Conservation (phyloP, 2,888 invertebrate species). For the Eumerus sabulonum region DNA sequence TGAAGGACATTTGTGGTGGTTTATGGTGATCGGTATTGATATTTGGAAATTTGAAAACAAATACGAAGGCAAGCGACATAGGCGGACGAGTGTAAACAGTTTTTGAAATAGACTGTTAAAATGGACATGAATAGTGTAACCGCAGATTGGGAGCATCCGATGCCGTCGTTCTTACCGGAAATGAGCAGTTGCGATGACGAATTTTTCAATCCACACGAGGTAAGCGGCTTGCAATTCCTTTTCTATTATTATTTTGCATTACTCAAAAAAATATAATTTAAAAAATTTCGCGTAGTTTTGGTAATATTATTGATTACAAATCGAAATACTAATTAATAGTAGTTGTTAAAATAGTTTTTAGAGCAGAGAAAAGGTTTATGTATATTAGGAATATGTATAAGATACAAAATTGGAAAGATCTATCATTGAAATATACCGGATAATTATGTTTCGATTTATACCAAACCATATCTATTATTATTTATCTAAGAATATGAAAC, state of each 20-base stretch:
- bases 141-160: constrained; percentile 83
- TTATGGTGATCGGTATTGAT: constrained; percentile 39
- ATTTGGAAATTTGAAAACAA: constrained; percentile 44
- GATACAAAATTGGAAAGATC: too few relatives aligned
- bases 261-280: not conserved
- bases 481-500: too few relatives aligned
- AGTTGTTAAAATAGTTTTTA: too few relatives aligned
- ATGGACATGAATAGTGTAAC: constrained; percentile 71
- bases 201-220: constrained; percentile 82
- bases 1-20: constrained; percentile 7
- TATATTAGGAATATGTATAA: too few relatives aligned
- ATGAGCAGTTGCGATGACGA: constrained; percentile 82
- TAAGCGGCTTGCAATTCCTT: constrained; percentile 76
- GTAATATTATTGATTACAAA: too few relatives aligned
- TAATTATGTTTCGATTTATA: too few relatives aligned
- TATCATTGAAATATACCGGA: too few relatives aligned
- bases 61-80: constrained; percentile 19
- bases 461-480: too few relatives aligned
- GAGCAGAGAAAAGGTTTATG: too few relatives aligned
- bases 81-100: constrained; percentile 23
- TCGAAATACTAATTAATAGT: too few relatives aligned
- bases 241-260: not conserved
- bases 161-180: constrained; percentile 82
- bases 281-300: too few relatives aligned
- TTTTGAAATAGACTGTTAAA: constrained; percentile 18